Base-by-base conservation (phyloP, 1,140 invertebrate genomes). In the Coenobita brevimanus region DNA sequence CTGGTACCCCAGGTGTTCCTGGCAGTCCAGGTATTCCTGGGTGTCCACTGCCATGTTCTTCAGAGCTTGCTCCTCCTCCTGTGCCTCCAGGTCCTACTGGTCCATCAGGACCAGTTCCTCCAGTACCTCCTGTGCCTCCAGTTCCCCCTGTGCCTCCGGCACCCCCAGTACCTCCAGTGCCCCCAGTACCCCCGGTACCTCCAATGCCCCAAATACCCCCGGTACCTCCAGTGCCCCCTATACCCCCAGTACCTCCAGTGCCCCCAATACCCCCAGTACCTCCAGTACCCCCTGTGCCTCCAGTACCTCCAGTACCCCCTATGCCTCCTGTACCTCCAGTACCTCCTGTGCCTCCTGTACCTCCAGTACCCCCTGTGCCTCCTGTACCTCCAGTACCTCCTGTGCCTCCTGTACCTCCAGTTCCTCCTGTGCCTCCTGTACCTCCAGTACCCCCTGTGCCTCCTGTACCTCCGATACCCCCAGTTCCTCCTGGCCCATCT, bases 331-430 rank as follows among this genome's bases (percentile, higher is more conserved):
- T 62, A 71, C 81, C 84, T 30, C 62, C 36, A n/a, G 27, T 21
- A 30, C 75, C 75, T 36, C 21, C 75, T 13, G 2, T 17, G 10
- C 75, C 84, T 21, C 62, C 30, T 43, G 10, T 17, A 36, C 75
- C 84, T 46, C 84, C 75, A 4, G 36, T 24, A 50, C 75, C 75
- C 67, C 83, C 83, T 24, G n/a, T 43, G 2, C 71, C 82, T 30
- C 83, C 83, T 6, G 27, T 41, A 10, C 83, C 83, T 69, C 75
- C 83, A 33, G 60, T 30, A 33, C 84, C 75, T 67, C 41, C 33
- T 38, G 15, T 27, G 2, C 82, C 82, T n/a, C 69, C 82, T 15
- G 21, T 36, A 4, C 15, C 71, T 38, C 71, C 82, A 24, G 36
- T 38, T 54, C 62, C 62, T 85, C 83, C 83, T 8, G n/a, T 30